Percentiles rank a stretch among this genome's conserved stretches.
Conservation (phyloP, 1,140 invertebrate genomes). For the Brachionus manjavacas region DNA sequence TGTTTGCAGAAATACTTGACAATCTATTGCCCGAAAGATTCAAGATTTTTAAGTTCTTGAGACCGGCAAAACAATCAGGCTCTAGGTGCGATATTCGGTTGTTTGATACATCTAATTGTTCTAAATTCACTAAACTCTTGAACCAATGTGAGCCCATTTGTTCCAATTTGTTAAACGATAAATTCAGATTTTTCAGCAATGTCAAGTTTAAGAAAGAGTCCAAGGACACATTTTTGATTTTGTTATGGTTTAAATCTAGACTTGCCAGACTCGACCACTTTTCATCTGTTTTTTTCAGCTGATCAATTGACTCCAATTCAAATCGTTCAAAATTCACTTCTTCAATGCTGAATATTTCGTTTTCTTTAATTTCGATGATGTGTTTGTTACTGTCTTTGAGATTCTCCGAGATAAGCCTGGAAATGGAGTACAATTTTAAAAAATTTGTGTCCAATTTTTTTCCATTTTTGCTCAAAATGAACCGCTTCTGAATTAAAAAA, state of each 20-base stretch:
- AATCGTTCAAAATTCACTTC: constrained; percentile 3
- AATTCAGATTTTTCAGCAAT: background rate
- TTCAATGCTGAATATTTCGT: background rate
- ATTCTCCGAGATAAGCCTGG: background rate
- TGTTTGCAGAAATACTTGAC: background rate
- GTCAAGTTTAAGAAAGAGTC: background rate
- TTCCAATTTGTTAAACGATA: constrained; percentile 10
- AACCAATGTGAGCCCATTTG: background rate
- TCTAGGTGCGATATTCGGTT: background rate
- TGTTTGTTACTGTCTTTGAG: background rate
- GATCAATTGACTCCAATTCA: background rate
- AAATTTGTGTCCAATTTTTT: background rate
- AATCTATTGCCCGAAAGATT: background rate
- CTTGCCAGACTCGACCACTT: background rate
- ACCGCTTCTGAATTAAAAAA: background rate
- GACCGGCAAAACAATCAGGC: background rate
- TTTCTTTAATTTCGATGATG: background rate
- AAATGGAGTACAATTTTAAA: background rate
- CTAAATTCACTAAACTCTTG: background rate
- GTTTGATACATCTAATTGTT: background rate
- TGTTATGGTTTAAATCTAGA: background rate
- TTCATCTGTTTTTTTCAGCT: background rate
- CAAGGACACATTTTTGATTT: background rate
- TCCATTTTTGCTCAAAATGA: constrained; percentile 5
- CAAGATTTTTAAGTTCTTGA: background rate